phyloP scores from a whole-genome alignment of 2,888 invertebrate genomes.

The Noctua fimbriata region DNA sequence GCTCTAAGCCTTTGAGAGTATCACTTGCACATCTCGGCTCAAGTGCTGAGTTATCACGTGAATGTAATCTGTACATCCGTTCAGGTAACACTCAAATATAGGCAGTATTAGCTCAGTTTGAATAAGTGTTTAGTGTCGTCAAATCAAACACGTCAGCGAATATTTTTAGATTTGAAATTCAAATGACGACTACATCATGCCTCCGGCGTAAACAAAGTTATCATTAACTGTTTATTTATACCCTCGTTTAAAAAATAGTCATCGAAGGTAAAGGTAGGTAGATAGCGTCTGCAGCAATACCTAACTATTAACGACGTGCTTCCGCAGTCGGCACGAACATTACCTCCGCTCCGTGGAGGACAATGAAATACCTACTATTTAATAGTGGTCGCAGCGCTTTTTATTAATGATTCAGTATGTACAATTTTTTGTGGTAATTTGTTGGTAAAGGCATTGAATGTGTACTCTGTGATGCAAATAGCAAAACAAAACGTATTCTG shows the following conservation, averaged over 20 bases:
- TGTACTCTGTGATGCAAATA: conserved; percentile 9
- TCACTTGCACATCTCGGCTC: background rate
- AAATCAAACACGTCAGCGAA: conserved; percentile 6
- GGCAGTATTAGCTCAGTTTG: background rate
- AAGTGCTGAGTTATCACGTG: background rate
- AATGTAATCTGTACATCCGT: background rate
- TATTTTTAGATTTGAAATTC: conserved; percentile 10
- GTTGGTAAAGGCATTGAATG: conserved; percentile 1
- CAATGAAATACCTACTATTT: background rate
- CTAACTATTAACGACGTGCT: background rate
- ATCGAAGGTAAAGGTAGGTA: background rate
- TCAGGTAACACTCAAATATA: conserved; percentile 18
- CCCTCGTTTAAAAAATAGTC: background rate
- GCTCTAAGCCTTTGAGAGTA: too few relatives aligned
- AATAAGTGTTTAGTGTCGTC: conserved; percentile 7
- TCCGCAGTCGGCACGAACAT: conserved; percentile 7
- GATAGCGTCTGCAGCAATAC: background rate
- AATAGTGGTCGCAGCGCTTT: background rate
- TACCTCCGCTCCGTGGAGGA: background rate
- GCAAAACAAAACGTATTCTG: conserved; percentile 12
- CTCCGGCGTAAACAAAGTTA: background rate
- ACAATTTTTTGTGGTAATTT: background rate
- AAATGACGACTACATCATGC: conserved; percentile 9
- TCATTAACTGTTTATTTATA: background rate
- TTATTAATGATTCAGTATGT: background rate